These are phyloP conservation scores for Probosciger aterrimus DNA, from an alignment of 2,113 vertebrate genomes.

Conservation along the genomic window DNA sequence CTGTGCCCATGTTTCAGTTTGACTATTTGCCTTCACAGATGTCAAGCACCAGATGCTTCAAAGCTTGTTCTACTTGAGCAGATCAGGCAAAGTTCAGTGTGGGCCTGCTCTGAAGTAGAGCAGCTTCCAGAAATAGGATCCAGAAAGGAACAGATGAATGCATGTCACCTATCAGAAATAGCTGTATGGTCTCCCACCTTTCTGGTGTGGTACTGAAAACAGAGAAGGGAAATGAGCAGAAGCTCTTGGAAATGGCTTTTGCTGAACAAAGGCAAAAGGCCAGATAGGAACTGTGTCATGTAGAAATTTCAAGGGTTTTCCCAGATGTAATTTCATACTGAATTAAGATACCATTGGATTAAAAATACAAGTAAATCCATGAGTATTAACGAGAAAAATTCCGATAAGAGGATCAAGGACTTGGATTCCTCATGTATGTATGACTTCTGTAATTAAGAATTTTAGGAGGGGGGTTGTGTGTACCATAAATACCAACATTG, in stretches of 20 bases:
- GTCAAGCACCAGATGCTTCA: not conserved
- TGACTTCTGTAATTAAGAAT: not conserved
- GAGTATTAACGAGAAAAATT: not conserved
- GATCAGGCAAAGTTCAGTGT: not conserved
- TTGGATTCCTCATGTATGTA: not conserved
- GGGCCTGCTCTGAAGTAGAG: not conserved
- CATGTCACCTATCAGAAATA: not conserved
- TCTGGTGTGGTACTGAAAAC: not conserved
- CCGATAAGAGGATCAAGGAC: not conserved
- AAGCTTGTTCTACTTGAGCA: not conserved
- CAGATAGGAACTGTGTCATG: not conserved
- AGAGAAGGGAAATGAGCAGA: not conserved
- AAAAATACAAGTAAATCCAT: not conserved
- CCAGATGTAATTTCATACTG: not conserved
- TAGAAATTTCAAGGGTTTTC: not conserved
- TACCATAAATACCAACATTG: not conserved
- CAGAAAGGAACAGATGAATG: not conserved
- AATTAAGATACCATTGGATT: not conserved
- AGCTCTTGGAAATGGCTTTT: not conserved
- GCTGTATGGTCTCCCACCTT: not conserved
- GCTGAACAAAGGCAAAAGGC: not conserved
- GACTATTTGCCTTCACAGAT: not conserved
- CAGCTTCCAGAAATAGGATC: not conserved
- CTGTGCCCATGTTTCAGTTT: not conserved
- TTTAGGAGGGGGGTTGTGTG: not conserved